These are phyloP conservation scores for Lordiphosa mommai DNA, from an alignment of 1,140 invertebrate genomes.

Conservation along the genomic window DNA sequence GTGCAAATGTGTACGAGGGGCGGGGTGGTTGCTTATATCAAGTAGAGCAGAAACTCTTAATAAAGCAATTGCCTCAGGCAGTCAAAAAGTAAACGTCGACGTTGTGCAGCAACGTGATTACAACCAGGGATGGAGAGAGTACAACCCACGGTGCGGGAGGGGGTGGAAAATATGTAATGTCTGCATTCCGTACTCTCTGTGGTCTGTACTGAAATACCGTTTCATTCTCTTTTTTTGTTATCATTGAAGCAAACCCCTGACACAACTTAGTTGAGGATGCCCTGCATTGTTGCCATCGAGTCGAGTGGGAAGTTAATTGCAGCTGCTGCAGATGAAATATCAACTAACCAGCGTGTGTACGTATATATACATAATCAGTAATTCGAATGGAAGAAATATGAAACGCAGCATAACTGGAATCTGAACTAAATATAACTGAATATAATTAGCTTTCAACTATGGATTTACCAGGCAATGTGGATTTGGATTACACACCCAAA, in stretches of 20 bases:
- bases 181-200: not conserved
- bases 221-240: conserved; percentile 3
- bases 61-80: conserved; percentile 79
- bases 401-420: conserved; percentile 46
- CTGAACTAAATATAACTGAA: conserved; percentile 66
- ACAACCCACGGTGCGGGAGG: not conserved
- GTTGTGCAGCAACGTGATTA: conserved; percentile 74
- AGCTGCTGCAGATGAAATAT: conserved; percentile 52
- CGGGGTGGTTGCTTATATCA: conserved; percentile 50
- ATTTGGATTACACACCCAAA: not conserved
- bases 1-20: conserved; percentile 37
- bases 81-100: conserved; percentile 79
- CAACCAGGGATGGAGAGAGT: conserved; percentile 8
- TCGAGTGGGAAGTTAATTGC: not conserved
- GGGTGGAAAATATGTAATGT: not conserved
- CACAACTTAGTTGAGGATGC: conserved; percentile 15
- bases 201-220: conserved; percentile 35
- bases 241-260: conserved; percentile 2
- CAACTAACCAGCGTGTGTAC: conserved; percentile 40
- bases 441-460: conserved; percentile 51
- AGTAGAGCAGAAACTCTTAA: conserved; percentile 80
- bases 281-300: not conserved
- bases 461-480: conserved; percentile 26
- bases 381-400: conserved; percentile 31
- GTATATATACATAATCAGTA: too few species aligned